phyloP scores from a whole-genome alignment of 2,113 vertebrate species.

The Sinocyclocheilus anshuiensis region DNA sequence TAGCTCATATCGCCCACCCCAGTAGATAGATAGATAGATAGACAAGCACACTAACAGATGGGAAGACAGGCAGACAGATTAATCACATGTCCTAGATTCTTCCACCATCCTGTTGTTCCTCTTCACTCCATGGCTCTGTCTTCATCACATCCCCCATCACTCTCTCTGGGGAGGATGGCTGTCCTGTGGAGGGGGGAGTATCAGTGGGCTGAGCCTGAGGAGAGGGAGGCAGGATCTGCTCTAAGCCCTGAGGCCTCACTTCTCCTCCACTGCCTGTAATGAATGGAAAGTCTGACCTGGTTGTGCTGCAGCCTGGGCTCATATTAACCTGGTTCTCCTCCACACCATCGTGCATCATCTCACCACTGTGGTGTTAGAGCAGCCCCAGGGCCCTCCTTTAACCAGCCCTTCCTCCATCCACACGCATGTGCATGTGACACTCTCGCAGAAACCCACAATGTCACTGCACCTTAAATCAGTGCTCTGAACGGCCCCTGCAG shows the following conservation, averaged over 20 bases:
- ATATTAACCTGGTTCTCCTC: slow-evolving; percentile 49
- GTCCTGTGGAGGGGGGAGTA: slow-evolving; percentile 5
- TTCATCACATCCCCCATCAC: slow-evolving; percentile 37
- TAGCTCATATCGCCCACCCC: too few relatives aligned
- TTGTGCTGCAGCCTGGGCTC: slow-evolving; percentile 36
- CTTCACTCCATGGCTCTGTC: slow-evolving; percentile 40
- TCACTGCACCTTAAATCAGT: slow-evolving; percentile 18
- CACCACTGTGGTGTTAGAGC: slow-evolving; percentile 12
- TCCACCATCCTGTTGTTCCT: slow-evolving; percentile 40
- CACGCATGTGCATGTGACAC: not conserved
- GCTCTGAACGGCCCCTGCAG: slow-evolving; percentile 29
- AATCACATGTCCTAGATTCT: slow-evolving; percentile 55
- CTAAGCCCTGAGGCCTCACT: slow-evolving; percentile 22
- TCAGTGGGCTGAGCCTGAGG: slow-evolving; percentile 30
- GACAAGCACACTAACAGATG: too few relatives aligned
- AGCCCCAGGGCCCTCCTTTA: slow-evolving; percentile 21
- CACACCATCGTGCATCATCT: slow-evolving; percentile 44
- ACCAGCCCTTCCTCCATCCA: slow-evolving; percentile 43
- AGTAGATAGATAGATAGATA: too few relatives aligned
- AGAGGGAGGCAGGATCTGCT: slow-evolving; percentile 36
- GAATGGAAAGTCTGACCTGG: slow-evolving; percentile 54
- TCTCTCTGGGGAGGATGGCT: slow-evolving; percentile 50
- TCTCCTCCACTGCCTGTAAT: slow-evolving; percentile 43
- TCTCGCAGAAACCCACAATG: slow-evolving; percentile 3
- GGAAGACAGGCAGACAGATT: too few relatives aligned